These are phyloP conservation scores for Spilosoma lubricipeda DNA, from an alignment of 2,888 invertebrate genomes.

Conservation along the genomic window DNA sequence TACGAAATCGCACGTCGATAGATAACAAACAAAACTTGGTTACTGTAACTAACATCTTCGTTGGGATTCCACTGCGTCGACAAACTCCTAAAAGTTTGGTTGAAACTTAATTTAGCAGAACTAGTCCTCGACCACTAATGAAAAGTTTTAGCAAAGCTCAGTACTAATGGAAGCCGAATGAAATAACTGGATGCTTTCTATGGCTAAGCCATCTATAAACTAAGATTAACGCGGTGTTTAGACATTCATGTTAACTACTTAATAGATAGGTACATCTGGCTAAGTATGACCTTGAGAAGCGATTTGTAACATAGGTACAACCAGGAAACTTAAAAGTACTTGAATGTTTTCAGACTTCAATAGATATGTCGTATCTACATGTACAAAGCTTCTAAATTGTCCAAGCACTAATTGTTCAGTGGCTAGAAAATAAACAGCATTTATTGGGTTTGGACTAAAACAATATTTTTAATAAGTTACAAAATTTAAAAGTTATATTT, in stretches of 20 bases:
- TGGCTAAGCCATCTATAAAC: slow-evolving; percentile 31
- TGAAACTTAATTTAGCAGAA: slow-evolving; percentile 69
- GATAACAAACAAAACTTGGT: slow-evolving; percentile 49
- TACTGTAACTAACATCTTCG: slow-evolving; percentile 55
- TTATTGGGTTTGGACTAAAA: background rate
- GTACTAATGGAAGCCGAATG: slow-evolving; percentile 59
- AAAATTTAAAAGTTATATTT: background rate
- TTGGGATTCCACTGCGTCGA: slow-evolving; percentile 57
- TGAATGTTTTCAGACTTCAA: background rate
- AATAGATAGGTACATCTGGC: background rate
- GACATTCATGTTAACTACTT: slow-evolving; percentile 1
- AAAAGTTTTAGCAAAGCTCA: slow-evolving; percentile 60
- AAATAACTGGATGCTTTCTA: slow-evolving; percentile 44
- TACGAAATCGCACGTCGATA: slow-evolving; percentile 36
- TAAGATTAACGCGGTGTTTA: slow-evolving; percentile 30
- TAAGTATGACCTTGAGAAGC: background rate
- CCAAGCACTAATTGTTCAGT: background rate
- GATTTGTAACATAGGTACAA: too few relatives aligned
- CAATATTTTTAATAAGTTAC: background rate
- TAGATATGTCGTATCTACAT: background rate
- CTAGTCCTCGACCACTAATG: slow-evolving; percentile 59
- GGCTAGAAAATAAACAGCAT: background rate
- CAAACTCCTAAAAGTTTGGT: slow-evolving; percentile 60
- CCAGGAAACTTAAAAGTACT: background rate
- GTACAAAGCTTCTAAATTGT: background rate